Base-by-base conservation (phyloP, 1,140 invertebrate species). In the Popillia japonica region DNA sequence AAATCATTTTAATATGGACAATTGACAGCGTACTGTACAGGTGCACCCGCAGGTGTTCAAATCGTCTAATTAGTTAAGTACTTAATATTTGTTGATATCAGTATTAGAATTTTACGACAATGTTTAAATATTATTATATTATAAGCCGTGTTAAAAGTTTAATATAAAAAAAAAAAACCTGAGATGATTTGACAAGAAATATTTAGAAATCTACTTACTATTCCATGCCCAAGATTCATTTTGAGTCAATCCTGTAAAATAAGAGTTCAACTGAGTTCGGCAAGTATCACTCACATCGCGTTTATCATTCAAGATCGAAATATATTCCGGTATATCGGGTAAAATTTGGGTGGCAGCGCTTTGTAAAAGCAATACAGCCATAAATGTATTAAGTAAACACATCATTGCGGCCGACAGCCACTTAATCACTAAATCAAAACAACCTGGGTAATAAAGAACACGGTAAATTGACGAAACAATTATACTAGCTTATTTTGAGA, bases 161-260 rank as follows among this genome's bases (percentile, higher is more conserved):
- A n/a, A n/a, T n/a, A n/a, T n/a, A n/a, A n/a, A n/a, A n/a, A n/a
- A n/a, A n/a, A n/a, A n/a, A n/a, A n/a, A n/a, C n/a, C n/a, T n/a
- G n/a, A 34, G 4, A 34, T 4, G 27, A 34, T 34, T 34, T 34
- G 27, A 1, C 2, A 34, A 4, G 27, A 34, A 34, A 34, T 34
- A 1, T 34, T 34, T 2, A 34, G 2, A 2, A 34, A 34, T 2
- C 27, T 72, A 74, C 72, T 74, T 74, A 74, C 72, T 74, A 10
- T 74, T 74, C 72, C 72, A 74, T 8, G 72, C 72, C 72, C 72
- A 74, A 74, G 34, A 20, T 17, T 40, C n/a, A 20, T 41, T 41
- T n/a, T 41, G n/a, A 7, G 40, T 17, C n/a, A 74, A 44, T 41
- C 72, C 72, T 10, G 14, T 41, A 3, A 74, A 8, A 10, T 74